Conservation (phyloP, 1,140 invertebrate species). For the Ostrea edulis region DNA sequence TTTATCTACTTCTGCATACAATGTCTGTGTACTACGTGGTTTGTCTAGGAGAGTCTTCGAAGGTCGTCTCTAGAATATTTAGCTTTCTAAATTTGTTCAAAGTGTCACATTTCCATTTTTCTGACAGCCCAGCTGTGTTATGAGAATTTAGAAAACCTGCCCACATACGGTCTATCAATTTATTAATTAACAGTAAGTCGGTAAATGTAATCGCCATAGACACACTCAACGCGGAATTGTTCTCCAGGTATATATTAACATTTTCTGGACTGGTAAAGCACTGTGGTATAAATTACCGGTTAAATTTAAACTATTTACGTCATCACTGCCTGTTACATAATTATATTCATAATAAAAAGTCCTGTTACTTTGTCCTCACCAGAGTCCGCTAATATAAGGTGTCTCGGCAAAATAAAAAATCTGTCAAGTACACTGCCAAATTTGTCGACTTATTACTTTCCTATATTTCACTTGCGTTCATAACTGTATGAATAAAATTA, state of each 20-base stretch:
- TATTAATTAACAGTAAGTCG: slow-evolving; percentile 9
- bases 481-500: slow-evolving; percentile 12
- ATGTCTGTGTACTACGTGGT: neutral
- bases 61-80: slow-evolving; percentile 8
- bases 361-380: neutral
- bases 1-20: no score
- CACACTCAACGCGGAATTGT: neutral
- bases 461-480: neutral
- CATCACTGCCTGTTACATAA: neutral
- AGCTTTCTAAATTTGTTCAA: neutral
- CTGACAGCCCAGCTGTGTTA: slow-evolving; percentile 18
- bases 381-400: no score
- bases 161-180: slow-evolving; percentile 14
- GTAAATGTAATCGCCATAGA: neutral
- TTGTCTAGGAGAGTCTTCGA: neutral
- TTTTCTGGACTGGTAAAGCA: neutral
- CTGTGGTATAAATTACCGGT: neutral
- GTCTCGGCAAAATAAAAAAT: no score
- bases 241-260: neutral
- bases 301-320: neutral
- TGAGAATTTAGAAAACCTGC: slow-evolving; percentile 15
- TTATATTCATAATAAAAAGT: neutral
- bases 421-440: neutral
- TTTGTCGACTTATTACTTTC: neutral
- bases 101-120: slow-evolving; percentile 30